These are phyloP conservation scores for Athripsodes cinereus DNA, from an alignment of 2,888 invertebrate genomes.

Conservation along the genomic window DNA sequence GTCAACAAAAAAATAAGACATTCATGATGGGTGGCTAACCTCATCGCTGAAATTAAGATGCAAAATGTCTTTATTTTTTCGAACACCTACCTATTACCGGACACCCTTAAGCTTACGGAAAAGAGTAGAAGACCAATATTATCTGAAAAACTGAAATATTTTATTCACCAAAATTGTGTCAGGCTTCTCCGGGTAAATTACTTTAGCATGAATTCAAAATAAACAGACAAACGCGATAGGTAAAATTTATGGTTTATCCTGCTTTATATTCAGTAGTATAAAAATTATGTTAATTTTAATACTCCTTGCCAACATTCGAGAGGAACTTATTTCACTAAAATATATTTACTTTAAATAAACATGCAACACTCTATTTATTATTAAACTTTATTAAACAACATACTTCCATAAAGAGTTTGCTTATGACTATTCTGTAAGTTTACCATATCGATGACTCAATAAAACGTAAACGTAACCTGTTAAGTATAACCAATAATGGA, in stretches of 20 bases:
- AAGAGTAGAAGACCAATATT: too few species aligned
- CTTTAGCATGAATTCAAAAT: not conserved
- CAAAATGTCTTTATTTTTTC: too few species aligned
- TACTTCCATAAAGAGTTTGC: not conserved
- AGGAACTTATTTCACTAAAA: not conserved
- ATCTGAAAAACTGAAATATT: too few species aligned
- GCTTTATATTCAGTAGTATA: not conserved
- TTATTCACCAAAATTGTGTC: too few species aligned
- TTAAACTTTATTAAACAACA: not conserved
- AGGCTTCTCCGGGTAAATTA: too few species aligned
- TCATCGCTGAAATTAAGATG: too few species aligned
- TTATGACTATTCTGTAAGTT: not conserved
- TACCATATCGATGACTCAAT: not conserved
- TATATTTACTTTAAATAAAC: not conserved
- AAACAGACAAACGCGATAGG: not conserved
- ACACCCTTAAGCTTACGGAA: too few species aligned
- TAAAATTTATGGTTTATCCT: not conserved
- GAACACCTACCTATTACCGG: too few species aligned
- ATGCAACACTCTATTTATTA: not conserved
- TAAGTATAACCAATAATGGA: not conserved
- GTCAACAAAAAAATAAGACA: too few species aligned
- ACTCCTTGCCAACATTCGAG: not conserved
- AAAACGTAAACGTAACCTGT: not conserved
- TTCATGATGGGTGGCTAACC: too few species aligned
- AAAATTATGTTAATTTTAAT: constrained; percentile 2